Evolutionary conservation across 1,140 invertebrate genomes (phyloP).

Genomic region (Drosophila kikkawai): DNA sequence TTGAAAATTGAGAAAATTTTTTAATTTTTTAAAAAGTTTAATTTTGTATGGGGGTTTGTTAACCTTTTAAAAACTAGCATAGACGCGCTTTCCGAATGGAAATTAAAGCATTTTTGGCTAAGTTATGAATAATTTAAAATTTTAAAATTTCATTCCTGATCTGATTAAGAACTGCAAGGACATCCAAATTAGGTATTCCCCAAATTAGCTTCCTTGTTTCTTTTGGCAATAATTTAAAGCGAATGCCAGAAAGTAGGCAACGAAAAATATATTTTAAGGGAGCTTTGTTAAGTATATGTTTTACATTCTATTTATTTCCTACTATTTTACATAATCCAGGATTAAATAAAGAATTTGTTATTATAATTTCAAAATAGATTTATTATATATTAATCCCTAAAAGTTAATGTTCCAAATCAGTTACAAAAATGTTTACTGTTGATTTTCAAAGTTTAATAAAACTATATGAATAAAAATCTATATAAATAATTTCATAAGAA

Average conservation of each 20-base stretch:
- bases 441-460: not conserved
- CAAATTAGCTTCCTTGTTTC: not conserved
- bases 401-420: not conserved
- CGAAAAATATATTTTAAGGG: not conserved
- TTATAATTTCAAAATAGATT: not conserved
- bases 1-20: not conserved
- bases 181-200: not conserved
- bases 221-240: not conserved
- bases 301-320: not conserved
- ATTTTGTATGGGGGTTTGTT: not conserved
- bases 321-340: not conserved
- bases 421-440: not conserved
- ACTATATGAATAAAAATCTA: not conserved
- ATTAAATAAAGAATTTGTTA: not conserved
- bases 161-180: not conserved
- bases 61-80: not conserved
- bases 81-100: not conserved
- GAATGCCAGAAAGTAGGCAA: not conserved
- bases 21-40: not conserved
- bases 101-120: not conserved
- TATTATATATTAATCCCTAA: not conserved
- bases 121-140: not conserved
- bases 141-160: not conserved
- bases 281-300: not conserved
- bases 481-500: not conserved